Conservation (phyloP, 2,888 invertebrate genomes). For the Allolobophora icterica region DNA sequence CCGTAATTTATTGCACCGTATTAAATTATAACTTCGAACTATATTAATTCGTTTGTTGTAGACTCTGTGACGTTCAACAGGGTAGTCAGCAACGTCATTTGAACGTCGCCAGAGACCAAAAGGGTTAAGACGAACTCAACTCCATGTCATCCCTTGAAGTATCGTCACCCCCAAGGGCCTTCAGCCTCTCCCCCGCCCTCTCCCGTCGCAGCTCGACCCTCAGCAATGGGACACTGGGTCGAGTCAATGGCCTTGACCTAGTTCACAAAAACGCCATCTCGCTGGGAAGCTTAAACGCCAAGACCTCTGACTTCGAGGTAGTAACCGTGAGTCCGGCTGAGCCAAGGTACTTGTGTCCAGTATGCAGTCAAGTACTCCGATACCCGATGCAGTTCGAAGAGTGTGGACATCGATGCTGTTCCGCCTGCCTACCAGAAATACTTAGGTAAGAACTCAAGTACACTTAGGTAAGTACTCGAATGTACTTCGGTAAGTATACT, state of each 20-base stretch:
- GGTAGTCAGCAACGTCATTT: too few relatives aligned
- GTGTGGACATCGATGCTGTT: slow-evolving; percentile 59
- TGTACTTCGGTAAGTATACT: too few relatives aligned
- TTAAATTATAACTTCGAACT: too few relatives aligned
- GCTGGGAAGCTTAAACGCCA: neutral
- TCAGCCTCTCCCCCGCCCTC: neutral
- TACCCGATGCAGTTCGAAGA: slow-evolving; percentile 59
- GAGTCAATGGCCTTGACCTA: neutral
- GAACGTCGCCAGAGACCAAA: too few relatives aligned
- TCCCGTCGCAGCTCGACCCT: neutral
- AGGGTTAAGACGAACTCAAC: neutral
- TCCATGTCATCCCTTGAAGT: neutral
- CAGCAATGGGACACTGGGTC: neutral
- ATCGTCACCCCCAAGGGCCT: too few relatives aligned
- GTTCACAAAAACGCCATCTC: neutral
- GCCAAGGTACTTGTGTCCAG: slow-evolving; percentile 56
- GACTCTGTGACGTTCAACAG: too few relatives aligned
- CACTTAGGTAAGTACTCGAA: too few relatives aligned
- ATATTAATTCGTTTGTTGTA: too few relatives aligned
- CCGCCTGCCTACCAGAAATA: slow-evolving; percentile 56
- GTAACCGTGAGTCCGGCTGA: slow-evolving; percentile 51
- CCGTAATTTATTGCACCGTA: too few relatives aligned
- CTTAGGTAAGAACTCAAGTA: slow-evolving; percentile 50
- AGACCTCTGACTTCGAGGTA: slow-evolving; percentile 49
- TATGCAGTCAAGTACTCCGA: slow-evolving; percentile 54